Base-by-base conservation (phyloP, 2,797 vertebrate species). In the Typhlichthys subterraneus region DNA sequence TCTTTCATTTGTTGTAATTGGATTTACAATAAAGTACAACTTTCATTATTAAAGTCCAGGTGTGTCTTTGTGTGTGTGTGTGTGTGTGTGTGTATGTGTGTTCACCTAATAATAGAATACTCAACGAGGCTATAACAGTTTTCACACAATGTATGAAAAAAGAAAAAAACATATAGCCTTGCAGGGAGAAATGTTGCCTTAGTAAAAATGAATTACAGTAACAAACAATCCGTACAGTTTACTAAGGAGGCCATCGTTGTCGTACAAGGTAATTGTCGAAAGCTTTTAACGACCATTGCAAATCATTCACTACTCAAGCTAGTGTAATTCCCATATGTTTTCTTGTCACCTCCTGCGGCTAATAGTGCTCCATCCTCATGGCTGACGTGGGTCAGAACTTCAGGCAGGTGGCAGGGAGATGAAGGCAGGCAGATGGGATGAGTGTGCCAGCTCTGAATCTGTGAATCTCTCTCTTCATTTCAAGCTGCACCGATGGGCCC, bases 371-470 rank as follows among this genome's bases (percentile, higher is more conserved):
- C 81, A 80, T 85, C 77, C 76, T 81, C 45, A 45, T 45, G 64
- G 63, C 59, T 84, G 86, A 89, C 76, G 77, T 85, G 81, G 84
- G 86, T 90, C 86, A 83, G 83, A 85, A 88, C 87, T 84, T 75
- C 76, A 75, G 85, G 87, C 88, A 92, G 90, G 89, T 88, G 91
- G 88, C 85, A 76, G 82, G 80, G 82, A 87, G 81, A 82, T 53
- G 72, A 63, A 77, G 81, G 90, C 91, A 91, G 89, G 90, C 91
- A 91, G 89, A 91, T 92, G 88, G 90, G 82, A 78, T 17, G 72
- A 79, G 78, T 47, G 61, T 76, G 62, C 80, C 77, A 63, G 75
- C 74, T n/a, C 83, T 65, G 83, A 88, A 85, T 89, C 81, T 82
- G 86, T 89, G 84, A 88, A 89, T 80, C 85, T 88, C 84, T 82